Base-by-base conservation (phyloP, 2,888 invertebrate species). In the Aphrophora alni region DNA sequence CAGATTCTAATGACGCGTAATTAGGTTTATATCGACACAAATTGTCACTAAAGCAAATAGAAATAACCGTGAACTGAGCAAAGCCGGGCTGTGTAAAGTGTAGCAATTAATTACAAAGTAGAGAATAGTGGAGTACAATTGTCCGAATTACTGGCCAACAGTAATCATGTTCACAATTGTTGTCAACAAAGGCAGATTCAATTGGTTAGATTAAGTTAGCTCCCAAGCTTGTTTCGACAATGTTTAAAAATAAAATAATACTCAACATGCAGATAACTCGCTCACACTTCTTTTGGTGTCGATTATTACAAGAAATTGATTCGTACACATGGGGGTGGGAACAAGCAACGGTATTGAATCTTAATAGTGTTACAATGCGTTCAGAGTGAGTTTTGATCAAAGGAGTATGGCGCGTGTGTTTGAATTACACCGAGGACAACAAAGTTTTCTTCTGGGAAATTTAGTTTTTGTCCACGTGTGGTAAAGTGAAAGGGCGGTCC, bases 41-140 rank as follows among this genome's bases (percentile, higher is more conserved):
- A 59, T 59, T 59, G 59, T 59, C 21, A 59, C 59, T 59, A 21
- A 59, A 59, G 59, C 59, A 59, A 59, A 59, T 21, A 59, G 59
- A 59, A 59, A n/a, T n/a, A 59, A 59, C 59, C 33, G 33, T 33
- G 33, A 8, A 33, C 8, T 33, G 59, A n/a, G n/a, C n/a, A n/a
- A n/a, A n/a, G n/a, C n/a, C n/a, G n/a, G 59, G 14, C 59, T 4
- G 59, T n/a, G 59, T 14, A 59, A 59, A 59, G 59, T 59, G 59
- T 21, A 59, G 59, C 59, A 59, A 79, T 79, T 74, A 79, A 79
- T 79, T 79, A 79, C 74, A 79, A 79, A 79, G n/a, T n/a, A n/a
- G n/a, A n/a, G n/a, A n/a, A 79, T 79, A 59, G 59, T 14, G 5
- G 21, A 21, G 21, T 21, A 59, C 59, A 59, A 59, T 59, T 21